Evolutionary conservation across 2,113 vertebrate genomes (phyloP).

Genomic region (Eudyptes chrysolophus): DNA sequence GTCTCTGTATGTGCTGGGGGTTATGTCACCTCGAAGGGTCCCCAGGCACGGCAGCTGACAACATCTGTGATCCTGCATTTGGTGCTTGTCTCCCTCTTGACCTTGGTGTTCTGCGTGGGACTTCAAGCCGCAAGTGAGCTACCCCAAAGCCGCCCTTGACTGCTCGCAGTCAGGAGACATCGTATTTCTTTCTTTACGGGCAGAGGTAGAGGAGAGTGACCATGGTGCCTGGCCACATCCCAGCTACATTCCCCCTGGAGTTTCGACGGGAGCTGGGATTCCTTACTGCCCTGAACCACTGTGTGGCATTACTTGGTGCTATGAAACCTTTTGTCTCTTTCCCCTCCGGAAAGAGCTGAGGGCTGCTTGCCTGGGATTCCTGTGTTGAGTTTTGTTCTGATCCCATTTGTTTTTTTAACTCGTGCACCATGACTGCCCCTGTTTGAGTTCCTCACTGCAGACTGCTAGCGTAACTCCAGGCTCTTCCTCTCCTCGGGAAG

Average conservation of each 20-base stretch:
- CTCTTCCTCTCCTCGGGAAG: neutral
- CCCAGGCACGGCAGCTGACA: neutral
- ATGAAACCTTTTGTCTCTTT: neutral
- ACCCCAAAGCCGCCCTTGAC: neutral
- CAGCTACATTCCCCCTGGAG: neutral
- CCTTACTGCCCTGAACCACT: neutral
- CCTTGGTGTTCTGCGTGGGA: neutral
- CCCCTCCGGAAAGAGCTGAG: neutral
- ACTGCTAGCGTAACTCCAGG: neutral
- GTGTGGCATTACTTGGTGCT: constrained; percentile 43
- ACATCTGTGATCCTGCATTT: neutral
- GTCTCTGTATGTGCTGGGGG: neutral
- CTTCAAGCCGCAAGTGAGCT: neutral
- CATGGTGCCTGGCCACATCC: neutral
- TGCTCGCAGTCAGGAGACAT: neutral
- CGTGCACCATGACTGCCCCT: neutral
- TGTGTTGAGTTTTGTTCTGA: neutral
- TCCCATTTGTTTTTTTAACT: neutral
- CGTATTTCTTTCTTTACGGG: neutral
- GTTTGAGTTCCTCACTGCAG: neutral
- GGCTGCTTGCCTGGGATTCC: neutral
- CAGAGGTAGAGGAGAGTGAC: neutral
- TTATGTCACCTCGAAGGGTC: neutral
- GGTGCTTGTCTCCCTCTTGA: neutral
- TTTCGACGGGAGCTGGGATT: neutral